Percentiles rank a stretch among this genome's conserved stretches.
phyloP scores from a whole-genome alignment of 2,888 invertebrate species.

The Drosophila emarginata region DNA sequence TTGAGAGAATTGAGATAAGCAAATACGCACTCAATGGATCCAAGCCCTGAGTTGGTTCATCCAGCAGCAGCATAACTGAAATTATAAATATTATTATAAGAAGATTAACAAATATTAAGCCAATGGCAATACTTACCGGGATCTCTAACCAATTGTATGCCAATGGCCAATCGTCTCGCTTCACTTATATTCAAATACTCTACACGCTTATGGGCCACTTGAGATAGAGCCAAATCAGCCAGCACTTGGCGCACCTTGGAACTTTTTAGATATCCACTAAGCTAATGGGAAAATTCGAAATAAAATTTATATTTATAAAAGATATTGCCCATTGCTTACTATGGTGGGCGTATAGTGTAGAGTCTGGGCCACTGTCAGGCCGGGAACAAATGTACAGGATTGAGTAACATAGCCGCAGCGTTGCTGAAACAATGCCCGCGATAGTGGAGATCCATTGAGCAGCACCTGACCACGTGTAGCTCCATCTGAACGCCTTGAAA shows the following conservation, averaged over 20 bases:
- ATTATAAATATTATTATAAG: not conserved
- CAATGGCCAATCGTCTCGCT: slow-evolving; percentile 93
- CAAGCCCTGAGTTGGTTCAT: slow-evolving; percentile 97
- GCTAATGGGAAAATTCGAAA: slow-evolving; percentile 80
- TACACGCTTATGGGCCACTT: slow-evolving; percentile 92
- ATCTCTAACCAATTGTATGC: slow-evolving; percentile 95
- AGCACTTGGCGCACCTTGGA: slow-evolving; percentile 95
- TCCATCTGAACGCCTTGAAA: slow-evolving; percentile 90
- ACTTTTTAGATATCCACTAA: slow-evolving; percentile 89
- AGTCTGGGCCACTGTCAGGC: slow-evolving; percentile 94
- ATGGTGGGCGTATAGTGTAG: slow-evolving; percentile 90
- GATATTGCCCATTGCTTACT: slow-evolving; percentile 82
- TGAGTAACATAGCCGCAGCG: slow-evolving; percentile 95
- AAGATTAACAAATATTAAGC: not conserved
- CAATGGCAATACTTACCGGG: slow-evolving; percentile 85
- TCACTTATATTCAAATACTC: slow-evolving; percentile 94
- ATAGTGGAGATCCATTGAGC: slow-evolving; percentile 93
- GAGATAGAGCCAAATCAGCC: slow-evolving; percentile 95
- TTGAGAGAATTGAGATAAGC: slow-evolving; percentile 95
- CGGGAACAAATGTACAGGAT: slow-evolving; percentile 91
- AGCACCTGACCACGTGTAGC: slow-evolving; percentile 94
- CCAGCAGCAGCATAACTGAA: slow-evolving; percentile 91
- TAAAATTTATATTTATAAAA: not conserved
- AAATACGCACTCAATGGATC: slow-evolving; percentile 97
- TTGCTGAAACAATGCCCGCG: slow-evolving; percentile 90